These are phyloP conservation scores for Octopus sinensis DNA, from an alignment of 1,140 invertebrate genomes.

Conservation along the genomic window DNA sequence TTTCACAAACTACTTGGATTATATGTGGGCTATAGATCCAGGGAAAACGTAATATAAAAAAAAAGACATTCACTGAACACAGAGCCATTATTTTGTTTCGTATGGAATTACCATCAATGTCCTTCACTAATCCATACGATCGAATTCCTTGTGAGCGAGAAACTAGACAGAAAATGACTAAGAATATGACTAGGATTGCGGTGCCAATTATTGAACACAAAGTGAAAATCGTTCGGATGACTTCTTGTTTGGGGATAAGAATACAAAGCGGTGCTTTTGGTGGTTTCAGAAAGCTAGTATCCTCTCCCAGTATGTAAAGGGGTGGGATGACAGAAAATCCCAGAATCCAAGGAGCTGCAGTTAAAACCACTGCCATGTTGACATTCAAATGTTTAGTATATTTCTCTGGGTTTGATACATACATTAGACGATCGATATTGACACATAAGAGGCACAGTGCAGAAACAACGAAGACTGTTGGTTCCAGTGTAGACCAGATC, in stretches of 20 bases:
- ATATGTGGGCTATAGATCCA: background rate
- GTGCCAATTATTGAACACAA: background rate
- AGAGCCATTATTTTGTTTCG: background rate
- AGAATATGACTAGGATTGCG: background rate
- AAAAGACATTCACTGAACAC: background rate
- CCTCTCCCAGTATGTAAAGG: background rate
- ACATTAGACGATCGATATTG: constrained; percentile 2
- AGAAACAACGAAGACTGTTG: background rate
- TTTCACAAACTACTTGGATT: background rate
- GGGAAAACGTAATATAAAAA: background rate
- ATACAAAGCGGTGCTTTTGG: background rate
- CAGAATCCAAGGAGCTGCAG: background rate
- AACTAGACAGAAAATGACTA: background rate
- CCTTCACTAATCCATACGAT: background rate
- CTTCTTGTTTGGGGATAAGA: background rate
- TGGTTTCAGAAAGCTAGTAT: background rate
- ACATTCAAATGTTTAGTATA: background rate
- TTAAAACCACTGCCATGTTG: background rate
- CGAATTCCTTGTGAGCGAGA: background rate
- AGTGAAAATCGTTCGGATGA: background rate
- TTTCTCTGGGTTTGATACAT: constrained; percentile 5
- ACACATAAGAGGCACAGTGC: background rate
- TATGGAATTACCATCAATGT: background rate
- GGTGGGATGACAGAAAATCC: background rate
- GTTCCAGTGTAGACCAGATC: background rate